These are phyloP conservation scores for Sabellastarte sp. DNA, from an alignment of 2,888 invertebrate genomes.

Conservation along the genomic window DNA sequence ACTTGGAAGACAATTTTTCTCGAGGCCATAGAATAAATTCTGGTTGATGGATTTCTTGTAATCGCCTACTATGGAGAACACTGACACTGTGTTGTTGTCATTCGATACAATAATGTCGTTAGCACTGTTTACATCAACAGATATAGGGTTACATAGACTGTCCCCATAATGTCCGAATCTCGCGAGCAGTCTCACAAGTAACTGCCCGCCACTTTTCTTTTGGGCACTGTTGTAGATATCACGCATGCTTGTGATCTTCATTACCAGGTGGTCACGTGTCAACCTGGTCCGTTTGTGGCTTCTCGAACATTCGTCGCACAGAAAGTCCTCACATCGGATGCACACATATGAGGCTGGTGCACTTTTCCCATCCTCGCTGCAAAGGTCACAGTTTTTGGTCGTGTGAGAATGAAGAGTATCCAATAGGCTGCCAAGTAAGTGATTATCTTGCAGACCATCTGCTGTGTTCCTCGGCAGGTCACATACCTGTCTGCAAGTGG, in stretches of 20 bases:
- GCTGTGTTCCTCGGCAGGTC: conserved; percentile 3
- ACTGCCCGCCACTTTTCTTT: background rate
- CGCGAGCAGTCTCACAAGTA: conserved; percentile 8
- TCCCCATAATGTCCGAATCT: conserved; percentile 10
- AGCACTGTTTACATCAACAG: conserved; percentile 8
- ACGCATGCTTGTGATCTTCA: conserved; percentile 12
- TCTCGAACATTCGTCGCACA: conserved; percentile 19
- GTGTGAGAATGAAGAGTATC: conserved; percentile 8
- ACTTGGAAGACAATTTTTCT: conserved; percentile 11
- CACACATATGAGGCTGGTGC: conserved; percentile 9
- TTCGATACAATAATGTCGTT: conserved; percentile 18
- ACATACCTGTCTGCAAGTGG: conserved; percentile 17
- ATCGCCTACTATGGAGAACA: conserved; percentile 47
- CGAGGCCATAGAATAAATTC: conserved; percentile 5
- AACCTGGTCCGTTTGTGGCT: conserved; percentile 15
- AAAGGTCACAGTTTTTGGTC: conserved; percentile 14
- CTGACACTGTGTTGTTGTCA: conserved; percentile 28
- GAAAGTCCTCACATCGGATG: conserved; percentile 24
- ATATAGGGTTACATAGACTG: conserved; percentile 7
- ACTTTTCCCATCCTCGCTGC: background rate
- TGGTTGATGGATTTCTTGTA: conserved; percentile 54
- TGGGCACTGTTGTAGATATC: conserved; percentile 7
- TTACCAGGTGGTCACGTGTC: conserved; percentile 18
- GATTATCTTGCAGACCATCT: conserved; percentile 14
- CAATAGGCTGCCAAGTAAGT: conserved; percentile 11